Percentiles rank a stretch among this genome's conserved stretches.
phyloP scores from a whole-genome alignment of 2,888 invertebrate species.

The Lasioglossum lativentre region DNA sequence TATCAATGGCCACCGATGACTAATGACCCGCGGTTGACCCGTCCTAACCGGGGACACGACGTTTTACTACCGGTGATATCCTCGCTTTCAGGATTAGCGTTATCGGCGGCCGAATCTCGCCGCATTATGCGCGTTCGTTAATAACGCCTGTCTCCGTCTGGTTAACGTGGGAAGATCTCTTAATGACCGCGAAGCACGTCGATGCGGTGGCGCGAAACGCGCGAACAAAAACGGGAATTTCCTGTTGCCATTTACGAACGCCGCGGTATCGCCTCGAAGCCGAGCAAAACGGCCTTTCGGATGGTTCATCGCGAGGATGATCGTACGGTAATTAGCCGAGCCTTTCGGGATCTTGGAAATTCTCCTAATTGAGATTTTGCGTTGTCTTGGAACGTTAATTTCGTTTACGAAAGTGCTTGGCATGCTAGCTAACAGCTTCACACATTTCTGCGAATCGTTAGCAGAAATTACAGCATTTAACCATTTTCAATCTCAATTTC shows the following conservation, averaged over 20 bases:
- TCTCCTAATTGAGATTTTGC: neutral
- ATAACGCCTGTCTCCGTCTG: slow-evolving; percentile 46
- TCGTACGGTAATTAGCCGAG: slow-evolving; percentile 64
- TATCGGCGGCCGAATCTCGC: slow-evolving; percentile 44
- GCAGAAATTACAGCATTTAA: neutral
- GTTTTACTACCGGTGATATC: slow-evolving; percentile 42
- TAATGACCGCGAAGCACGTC: slow-evolving; percentile 66
- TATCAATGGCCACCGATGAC: slow-evolving; percentile 51
- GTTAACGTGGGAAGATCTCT: slow-evolving; percentile 74
- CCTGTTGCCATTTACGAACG: slow-evolving; percentile 73
- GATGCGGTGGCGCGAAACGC: slow-evolving; percentile 50
- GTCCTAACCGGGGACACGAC: slow-evolving; percentile 44
- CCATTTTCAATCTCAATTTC: neutral
- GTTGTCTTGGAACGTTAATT: neutral
- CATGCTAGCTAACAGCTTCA: neutral
- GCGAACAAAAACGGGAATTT: slow-evolving; percentile 70
- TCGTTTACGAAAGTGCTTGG: neutral
- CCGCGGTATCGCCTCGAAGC: slow-evolving; percentile 9
- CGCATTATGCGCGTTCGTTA: slow-evolving; percentile 53
- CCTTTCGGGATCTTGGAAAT: neutral
- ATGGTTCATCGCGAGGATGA: slow-evolving; percentile 36
- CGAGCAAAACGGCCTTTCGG: slow-evolving; percentile 4
- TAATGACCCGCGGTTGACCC: slow-evolving; percentile 56
- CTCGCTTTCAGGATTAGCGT: slow-evolving; percentile 41
- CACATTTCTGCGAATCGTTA: neutral